phyloP scores from a whole-genome alignment of 2,113 vertebrate genomes.

The Lates calcarifer region DNA sequence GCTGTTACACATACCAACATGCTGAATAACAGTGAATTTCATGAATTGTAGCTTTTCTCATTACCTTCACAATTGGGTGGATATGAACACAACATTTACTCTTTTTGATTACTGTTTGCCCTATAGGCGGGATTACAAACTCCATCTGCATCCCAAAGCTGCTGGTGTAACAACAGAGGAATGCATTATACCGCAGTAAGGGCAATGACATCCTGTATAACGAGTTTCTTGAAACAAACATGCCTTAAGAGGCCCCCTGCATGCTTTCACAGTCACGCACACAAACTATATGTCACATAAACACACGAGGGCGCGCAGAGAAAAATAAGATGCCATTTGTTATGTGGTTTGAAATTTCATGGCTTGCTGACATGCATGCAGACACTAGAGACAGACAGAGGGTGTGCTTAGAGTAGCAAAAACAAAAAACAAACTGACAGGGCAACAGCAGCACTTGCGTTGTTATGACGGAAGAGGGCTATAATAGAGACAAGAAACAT shows the following conservation, averaged over 20 bases:
- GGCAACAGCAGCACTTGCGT: conserved; percentile 25
- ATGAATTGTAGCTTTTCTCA: background rate
- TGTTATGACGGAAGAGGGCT: conserved; percentile 35
- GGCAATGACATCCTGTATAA: conserved; percentile 60
- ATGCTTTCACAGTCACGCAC: conserved; percentile 14
- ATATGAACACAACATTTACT: conserved; percentile 16
- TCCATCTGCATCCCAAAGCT: conserved; percentile 20
- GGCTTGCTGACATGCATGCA: conserved; percentile 42
- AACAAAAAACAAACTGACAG: conserved; percentile 45
- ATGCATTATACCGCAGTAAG: conserved; percentile 36
- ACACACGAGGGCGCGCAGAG: conserved; percentile 3
- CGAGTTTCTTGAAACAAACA: conserved; percentile 52
- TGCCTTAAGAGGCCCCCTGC: conserved; percentile 33
- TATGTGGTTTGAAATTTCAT: conserved; percentile 44
- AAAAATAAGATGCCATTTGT: conserved; percentile 32
- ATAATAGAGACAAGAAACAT: conserved; percentile 17
- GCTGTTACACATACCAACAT: background rate
- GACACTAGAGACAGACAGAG: conserved; percentile 35
- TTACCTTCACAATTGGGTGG: conserved; percentile 10
- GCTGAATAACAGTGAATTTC: background rate
- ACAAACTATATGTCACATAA: conserved; percentile 14
- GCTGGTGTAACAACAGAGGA: conserved; percentile 41
- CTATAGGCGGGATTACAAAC: conserved; percentile 12
- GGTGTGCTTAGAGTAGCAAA: conserved; percentile 39
- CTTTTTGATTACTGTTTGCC: conserved; percentile 18